A percentile compares a stretch with the other conserved stretches of the same genome.
These are phyloP conservation scores for Apamea epomidion DNA, from an alignment of 2,888 invertebrate species.

Conservation along the genomic window DNA sequence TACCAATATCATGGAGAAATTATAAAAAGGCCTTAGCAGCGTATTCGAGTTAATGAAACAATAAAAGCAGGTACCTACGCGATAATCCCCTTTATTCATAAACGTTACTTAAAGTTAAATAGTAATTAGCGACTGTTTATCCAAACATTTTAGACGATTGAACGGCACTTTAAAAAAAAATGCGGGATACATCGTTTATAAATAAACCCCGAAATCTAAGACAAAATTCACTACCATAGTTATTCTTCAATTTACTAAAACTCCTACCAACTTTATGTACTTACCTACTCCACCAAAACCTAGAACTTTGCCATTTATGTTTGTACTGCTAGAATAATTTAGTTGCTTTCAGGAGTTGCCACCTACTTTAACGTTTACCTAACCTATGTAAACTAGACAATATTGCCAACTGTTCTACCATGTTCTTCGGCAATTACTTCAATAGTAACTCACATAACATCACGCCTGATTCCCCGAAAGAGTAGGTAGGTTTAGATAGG, in stretches of 20 bases:
- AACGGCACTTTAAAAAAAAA: too few species aligned
- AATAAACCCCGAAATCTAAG: background rate
- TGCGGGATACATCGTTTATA: too few species aligned
- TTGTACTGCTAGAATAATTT: constrained; percentile 53
- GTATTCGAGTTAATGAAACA: background rate
- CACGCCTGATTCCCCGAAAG: background rate
- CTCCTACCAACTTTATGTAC: constrained; percentile 3
- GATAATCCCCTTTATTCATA: background rate
- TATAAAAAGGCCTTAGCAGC: background rate
- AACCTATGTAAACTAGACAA: constrained; percentile 39
- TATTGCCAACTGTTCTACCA: constrained; percentile 28
- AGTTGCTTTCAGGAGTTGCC: constrained; percentile 43
- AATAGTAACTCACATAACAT: background rate
- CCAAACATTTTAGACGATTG: too few species aligned
- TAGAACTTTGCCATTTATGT: constrained; percentile 44
- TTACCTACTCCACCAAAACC: constrained; percentile 17
- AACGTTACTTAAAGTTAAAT: too few species aligned
- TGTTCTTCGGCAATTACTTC: constrained; percentile 20
- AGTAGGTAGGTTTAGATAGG: background rate
- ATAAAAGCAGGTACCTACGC: background rate
- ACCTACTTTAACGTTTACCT: constrained; percentile 37
- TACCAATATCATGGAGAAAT: background rate
- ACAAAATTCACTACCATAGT: constrained; percentile 3
- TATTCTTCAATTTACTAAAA: constrained; percentile 35
- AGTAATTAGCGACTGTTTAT: too few species aligned